Conservation (phyloP, 2,888 invertebrate species). For the Malthinus flaveolus region DNA sequence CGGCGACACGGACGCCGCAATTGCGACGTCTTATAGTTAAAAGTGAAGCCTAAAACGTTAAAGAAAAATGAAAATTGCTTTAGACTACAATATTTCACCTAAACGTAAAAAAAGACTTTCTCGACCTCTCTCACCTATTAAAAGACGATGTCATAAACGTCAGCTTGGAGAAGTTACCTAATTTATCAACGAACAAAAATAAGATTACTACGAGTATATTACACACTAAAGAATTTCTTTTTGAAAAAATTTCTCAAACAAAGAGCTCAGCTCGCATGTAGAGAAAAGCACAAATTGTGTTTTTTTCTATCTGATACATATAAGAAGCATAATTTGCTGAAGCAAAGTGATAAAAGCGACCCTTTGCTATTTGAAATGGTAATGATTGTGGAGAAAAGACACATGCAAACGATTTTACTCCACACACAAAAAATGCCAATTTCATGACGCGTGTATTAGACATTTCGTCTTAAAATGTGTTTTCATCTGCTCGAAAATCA, state of each 20-base stretch:
- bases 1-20: too few relatives aligned
- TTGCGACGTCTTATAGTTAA: too few relatives aligned
- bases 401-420: slow-evolving; percentile 24
- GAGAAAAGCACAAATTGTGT: too few relatives aligned
- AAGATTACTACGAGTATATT: too few relatives aligned
- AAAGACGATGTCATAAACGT: slow-evolving; percentile 5
- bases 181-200: slow-evolving; percentile 8
- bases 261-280: too few relatives aligned
- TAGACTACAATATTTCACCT: too few relatives aligned
- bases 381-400: slow-evolving; percentile 19
- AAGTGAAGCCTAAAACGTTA: too few relatives aligned
- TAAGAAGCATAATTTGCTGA: slow-evolving; percentile 11
- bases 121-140: too few relatives aligned
- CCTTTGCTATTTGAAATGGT: slow-evolving; percentile 18
- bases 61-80: too few relatives aligned
- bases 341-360: slow-evolving; percentile 14
- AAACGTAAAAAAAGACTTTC: too few relatives aligned
- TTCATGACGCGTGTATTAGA: slow-evolving; percentile 13
- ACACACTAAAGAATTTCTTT: too few relatives aligned
- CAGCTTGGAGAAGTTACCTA: slow-evolving; percentile 9
- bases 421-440: slow-evolving; percentile 21
- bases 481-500: not conserved
- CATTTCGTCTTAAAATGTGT: slow-evolving; percentile 7
- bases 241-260: too few relatives aligned
- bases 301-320: slow-evolving; percentile 13